A percentile compares a stretch with the other conserved stretches of the same genome.
Evolutionary conservation across 2,797 vertebrate genomes (phyloP).

Genomic region (Apodemus agrarius): DNA sequence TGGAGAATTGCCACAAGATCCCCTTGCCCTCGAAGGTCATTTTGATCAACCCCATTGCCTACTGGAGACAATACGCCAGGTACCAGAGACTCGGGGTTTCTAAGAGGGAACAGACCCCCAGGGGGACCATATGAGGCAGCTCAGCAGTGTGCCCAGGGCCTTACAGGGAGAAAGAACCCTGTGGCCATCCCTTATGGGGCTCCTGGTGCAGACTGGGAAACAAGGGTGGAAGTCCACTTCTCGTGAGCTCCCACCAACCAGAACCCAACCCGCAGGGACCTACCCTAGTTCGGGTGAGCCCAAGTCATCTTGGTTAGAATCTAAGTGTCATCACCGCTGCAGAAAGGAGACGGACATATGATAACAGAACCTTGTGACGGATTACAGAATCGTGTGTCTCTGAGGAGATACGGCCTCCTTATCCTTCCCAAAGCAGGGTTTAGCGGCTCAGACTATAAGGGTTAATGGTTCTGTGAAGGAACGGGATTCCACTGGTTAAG

Average conservation of each 20-base stretch:
- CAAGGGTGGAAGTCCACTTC: background rate
- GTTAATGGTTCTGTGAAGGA: background rate
- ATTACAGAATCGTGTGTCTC: background rate
- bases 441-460: background rate
- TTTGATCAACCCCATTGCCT: fast-evolving
- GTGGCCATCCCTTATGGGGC: background rate
- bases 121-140: background rate
- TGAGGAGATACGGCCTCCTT: fast-evolving
- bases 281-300: fast-evolving
- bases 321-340: fast-evolving
- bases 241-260: background rate
- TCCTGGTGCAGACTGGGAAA: fast-evolving
- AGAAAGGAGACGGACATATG: fast-evolving
- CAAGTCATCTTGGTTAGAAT: background rate
- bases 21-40: background rate
- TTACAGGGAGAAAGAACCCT: background rate
- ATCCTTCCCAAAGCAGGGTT: background rate
- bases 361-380: background rate
- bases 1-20: background rate
- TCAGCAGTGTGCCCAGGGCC: fast-evolving
- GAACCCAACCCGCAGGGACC: background rate
- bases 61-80: background rate
- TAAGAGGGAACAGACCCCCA: background rate
- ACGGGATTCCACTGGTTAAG: background rate
- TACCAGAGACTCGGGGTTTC: background rate